Base-by-base conservation (phyloP, 2,888 invertebrate species). In the Aradus depressus region DNA sequence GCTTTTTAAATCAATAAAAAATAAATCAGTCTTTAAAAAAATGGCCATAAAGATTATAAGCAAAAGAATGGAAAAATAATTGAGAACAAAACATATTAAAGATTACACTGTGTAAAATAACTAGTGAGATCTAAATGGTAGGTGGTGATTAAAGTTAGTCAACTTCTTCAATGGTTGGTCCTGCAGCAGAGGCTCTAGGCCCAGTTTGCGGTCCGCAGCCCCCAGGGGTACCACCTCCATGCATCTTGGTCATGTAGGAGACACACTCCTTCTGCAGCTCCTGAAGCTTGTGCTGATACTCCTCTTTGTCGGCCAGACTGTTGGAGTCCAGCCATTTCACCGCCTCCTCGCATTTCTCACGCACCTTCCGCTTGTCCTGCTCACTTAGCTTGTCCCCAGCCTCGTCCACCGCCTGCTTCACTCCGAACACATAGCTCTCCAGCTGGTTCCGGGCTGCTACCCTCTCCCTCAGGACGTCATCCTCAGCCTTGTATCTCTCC, bases 121-220 rank as follows among this genome's bases (percentile, higher is more conserved):
- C n/a, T n/a, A n/a, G n/a, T n/a, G n/a, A n/a, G n/a, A n/a, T n/a
- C n/a, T n/a, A n/a, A 39, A 21, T 23, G 22, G 16, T 8, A 2
- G 2, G 1, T 39, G 2, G 21, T 22, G n/a, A 39, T 19, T 39
- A n/a, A n/a, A 14, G 14, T 64, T 65, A 71, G 59, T 71, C 70
- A 14, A 71, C 66, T 63, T 71, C 71, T 56, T 71, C 71, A 3
- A 72, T 65, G 3, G 68, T 69, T 12, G 81, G 63, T 64, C 73
- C 70, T 6, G 45, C 50, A 52, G 37, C 37, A 55, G 18, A 35
- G 26, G 44, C 49, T 10, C 38, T 49, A 88, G 34, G 21, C 57
- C 59, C 48, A 54, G 58, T 52, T 54, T 52, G 19, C 21, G 14
- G 47, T 43, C 35, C 53, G 51, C 49, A 56, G 10, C 45, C 26